Percentiles rank a stretch among this genome's conserved stretches.
These are phyloP conservation scores for Hippocampus guttulatus DNA, from an alignment of 2,113 vertebrate genomes.

Conservation along the genomic window DNA sequence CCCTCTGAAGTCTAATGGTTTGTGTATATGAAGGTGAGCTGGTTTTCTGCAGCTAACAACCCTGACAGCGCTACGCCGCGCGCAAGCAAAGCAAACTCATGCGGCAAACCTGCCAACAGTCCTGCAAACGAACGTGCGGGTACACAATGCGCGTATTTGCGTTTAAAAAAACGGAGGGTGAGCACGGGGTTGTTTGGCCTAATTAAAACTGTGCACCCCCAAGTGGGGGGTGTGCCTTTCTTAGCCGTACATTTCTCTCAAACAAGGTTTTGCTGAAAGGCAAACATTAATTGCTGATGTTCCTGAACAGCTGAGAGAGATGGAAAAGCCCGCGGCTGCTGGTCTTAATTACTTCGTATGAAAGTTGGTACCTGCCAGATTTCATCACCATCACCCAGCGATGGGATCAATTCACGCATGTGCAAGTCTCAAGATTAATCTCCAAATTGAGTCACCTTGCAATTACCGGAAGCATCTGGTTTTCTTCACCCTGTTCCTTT, in stretches of 20 bases:
- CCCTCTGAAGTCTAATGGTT: neutral
- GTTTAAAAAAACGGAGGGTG: conserved; percentile 4
- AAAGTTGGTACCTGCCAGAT: conserved; percentile 1
- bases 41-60: neutral
- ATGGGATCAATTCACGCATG: neutral
- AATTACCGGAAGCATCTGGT: no score
- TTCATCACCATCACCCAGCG: neutral
- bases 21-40: neutral
- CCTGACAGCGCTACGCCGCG: no score
- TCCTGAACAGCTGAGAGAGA: neutral
- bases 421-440: neutral
- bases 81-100: neutral
- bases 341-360: conserved; percentile 9
- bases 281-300: conserved; percentile 21
- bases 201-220: conserved; percentile 41
- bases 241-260: conserved; percentile 23
- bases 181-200: conserved; percentile 30
- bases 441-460: neutral
- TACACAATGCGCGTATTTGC: neutral
- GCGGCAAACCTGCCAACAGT: no score
- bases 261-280: conserved; percentile 18
- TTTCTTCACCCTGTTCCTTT: no score
- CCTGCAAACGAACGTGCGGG: neutral
- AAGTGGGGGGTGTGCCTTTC: conserved; percentile 8
- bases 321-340: neutral